phyloP scores from a whole-genome alignment of 2,888 invertebrate species.

The Euzophera pinguis region DNA sequence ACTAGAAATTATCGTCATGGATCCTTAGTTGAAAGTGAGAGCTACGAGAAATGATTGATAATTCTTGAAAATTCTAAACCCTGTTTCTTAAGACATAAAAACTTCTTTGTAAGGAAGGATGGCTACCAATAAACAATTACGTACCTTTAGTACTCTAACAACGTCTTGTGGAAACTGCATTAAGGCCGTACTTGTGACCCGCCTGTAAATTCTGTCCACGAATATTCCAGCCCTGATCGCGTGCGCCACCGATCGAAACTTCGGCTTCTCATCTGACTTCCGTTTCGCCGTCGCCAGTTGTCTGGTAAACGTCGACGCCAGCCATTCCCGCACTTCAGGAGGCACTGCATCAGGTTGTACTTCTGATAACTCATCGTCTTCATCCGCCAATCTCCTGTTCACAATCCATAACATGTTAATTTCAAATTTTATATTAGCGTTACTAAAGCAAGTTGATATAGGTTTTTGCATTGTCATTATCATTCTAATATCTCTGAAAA shows the following conservation, averaged over 20 bases:
- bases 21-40: no score
- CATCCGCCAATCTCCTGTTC: slow-evolving; percentile 88
- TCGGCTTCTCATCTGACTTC: slow-evolving; percentile 89
- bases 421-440: background rate
- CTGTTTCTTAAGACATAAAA: no score
- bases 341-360: slow-evolving; percentile 98
- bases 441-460: background rate
- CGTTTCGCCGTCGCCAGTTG: slow-evolving; percentile 89
- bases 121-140: slow-evolving; percentile 24
- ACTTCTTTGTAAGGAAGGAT: no score
- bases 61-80: no score
- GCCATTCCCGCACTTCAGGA: slow-evolving; percentile 97
- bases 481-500: background rate
- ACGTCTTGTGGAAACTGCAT: slow-evolving; percentile 95
- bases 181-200: slow-evolving; percentile 87
- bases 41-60: no score
- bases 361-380: slow-evolving; percentile 97
- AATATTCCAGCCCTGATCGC: slow-evolving; percentile 98
- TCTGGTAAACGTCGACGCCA: slow-evolving; percentile 96
- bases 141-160: slow-evolving; percentile 91
- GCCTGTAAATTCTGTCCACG: slow-evolving; percentile 95
- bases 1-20: no score
- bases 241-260: slow-evolving; percentile 96
- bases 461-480: background rate
- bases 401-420: slow-evolving; percentile 34